These are phyloP conservation scores for Craniophora ligustri DNA, from an alignment of 2,888 invertebrate genomes.

Conservation along the genomic window DNA sequence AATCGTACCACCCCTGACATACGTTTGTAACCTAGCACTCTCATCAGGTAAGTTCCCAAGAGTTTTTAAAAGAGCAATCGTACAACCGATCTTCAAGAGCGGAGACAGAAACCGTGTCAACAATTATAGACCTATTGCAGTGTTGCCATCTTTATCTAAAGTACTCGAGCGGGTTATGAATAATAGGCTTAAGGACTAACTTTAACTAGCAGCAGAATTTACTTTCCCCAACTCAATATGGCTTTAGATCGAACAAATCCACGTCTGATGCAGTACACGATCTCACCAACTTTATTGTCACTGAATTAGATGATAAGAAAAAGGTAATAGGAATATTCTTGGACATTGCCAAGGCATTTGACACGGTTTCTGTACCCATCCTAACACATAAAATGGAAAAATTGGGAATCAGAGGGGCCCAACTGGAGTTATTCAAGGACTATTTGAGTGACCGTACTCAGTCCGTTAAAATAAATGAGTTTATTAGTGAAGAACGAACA, in stretches of 20 bases:
- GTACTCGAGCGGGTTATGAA: not conserved
- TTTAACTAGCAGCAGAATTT: not conserved
- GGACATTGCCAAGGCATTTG: not conserved
- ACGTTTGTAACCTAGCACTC: too few relatives aligned
- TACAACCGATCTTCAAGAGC: not conserved
- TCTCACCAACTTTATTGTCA: not conserved
- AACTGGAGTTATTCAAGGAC: not conserved
- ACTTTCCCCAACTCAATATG: not conserved
- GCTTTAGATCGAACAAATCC: not conserved
- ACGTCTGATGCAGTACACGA: not conserved
- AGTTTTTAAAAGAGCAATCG: too few relatives aligned
- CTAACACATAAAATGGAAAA: not conserved
- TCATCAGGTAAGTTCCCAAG: too few relatives aligned
- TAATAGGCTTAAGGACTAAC: not conserved
- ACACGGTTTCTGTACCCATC: constrained; percentile 4
- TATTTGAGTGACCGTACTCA: not conserved
- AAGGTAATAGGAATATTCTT: not conserved
- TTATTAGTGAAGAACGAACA: not conserved
- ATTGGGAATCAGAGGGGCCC: not conserved
- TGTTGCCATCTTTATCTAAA: not conserved
- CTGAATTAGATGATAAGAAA: not conserved
- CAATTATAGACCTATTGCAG: not conserved
- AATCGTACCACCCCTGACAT: not conserved
- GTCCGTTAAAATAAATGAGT: not conserved
- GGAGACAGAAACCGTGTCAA: not conserved